Base-by-base conservation (phyloP, 1,140 invertebrate species). In the Bombyx mori region DNA sequence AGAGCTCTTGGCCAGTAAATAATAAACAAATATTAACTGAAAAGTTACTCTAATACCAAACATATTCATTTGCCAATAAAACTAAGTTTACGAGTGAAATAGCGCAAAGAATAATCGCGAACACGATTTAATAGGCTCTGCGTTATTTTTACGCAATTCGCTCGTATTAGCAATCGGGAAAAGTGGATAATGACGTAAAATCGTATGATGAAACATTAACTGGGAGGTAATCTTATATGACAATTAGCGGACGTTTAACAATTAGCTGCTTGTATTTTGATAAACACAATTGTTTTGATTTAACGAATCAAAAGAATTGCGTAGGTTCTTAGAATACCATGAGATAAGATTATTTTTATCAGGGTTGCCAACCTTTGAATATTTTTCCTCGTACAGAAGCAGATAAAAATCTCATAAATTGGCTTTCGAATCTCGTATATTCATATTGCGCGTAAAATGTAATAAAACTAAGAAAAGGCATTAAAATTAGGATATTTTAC, bases 1-100 rank as follows among this genome's bases (percentile, higher is more conserved):
- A 42, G 80, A 76, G 48, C 79, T 75, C 48, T 69, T 64, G 49
- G 75, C 60, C 57, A 80, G 57, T 50, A 84, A 58, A 63, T 70
- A 63, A 54, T 76, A 80, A 58, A 69, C 62, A 68, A 81, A 73
- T 48, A 78, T 49, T 56, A 74, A 56, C 7, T 70, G 55, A 52
- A 75, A 70, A 65, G 42, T 65, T 43, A 63, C 60, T 69, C 77
- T 75, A 50, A 53, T 47, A 62, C 61, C 59, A 44, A 44, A 52
- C 65, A 69, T 54, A 18, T 67, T 67, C 57, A 61, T 54, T 57
- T 44, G 12, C 7, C 53, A 58, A 62, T 9, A 22, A 26, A 3
- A 26, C 52, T n/a, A 10, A 44, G 8, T 8, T 47, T 45, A 50
- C 42, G 42, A 61, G 8, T 52, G n/a, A 22, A 47, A 5, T 46